Base-by-base conservation (phyloP, 92 coral and sea anemone genomes). In the Actinostola sp. region DNA sequence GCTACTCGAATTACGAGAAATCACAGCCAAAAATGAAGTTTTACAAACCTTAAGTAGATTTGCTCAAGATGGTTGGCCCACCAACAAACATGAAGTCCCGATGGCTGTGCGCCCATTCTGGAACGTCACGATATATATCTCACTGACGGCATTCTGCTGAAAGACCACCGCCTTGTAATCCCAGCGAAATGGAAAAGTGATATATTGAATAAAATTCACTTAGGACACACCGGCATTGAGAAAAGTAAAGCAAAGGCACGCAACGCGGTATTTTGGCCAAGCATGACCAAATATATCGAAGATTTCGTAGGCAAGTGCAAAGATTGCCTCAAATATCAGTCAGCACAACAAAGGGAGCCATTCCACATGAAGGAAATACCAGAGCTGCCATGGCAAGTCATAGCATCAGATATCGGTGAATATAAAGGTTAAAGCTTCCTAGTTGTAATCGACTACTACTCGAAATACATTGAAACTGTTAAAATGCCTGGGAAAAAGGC, bases 141-240 rank as follows among this genome's bases (percentile, higher is more conserved):
- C 12, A 20, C 42, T 26, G 73, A 80, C 62, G 73, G 66, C 25
- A 21, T 63, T 1, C 8, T 80, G 14, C 63, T 72, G 73, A 64
- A 72, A 63, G 58, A 61, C 27, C 28, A 70, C 45, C 27, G 78
- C 48, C 32, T 70, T 0, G 21, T 68, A 11, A 50, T 70, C 16
- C 84, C 84, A 33, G 54, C 61, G 1, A 17, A 41, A 32, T 50
- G 69, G 64, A 59, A 43, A 70, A 33, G 20, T 15, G 76, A 61
- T 29, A 70, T 79, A 0, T 34, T 70, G 28, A 56, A 79, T 27
- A 46, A 79, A 51, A 54, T 60, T 14, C 72, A 79, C 38, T 21
- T 29, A 17, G 65, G 84, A 31, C 85, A 80, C 79, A 25, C 67
- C 9, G 79, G 68, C 26, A 63, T 63, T 28, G 79, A 63, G 25